Percentiles rank a stretch among this genome's conserved stretches.
These are phyloP conservation scores for Geophilus truncorum DNA, from an alignment of 2,888 invertebrate genomes.

Conservation along the genomic window DNA sequence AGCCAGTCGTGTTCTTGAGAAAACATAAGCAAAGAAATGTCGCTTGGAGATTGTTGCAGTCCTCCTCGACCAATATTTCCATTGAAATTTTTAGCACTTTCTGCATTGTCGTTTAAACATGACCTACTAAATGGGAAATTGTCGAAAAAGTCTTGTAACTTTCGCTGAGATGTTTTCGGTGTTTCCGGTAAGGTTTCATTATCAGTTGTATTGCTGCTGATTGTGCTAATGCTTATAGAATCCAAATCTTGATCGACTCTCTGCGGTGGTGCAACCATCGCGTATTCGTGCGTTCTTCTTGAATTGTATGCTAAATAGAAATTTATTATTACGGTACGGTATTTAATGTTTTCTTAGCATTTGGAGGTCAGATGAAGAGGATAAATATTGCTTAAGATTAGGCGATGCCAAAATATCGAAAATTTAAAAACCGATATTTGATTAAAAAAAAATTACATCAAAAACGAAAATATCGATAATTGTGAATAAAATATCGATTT, in stretches of 20 bases:
- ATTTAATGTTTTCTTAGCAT: too few relatives aligned
- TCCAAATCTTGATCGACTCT: background rate
- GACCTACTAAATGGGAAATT: background rate
- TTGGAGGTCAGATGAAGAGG: too few relatives aligned
- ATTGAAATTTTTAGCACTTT: background rate
- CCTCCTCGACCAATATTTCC: background rate
- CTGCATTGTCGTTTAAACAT: background rate
- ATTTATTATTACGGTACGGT: too few relatives aligned
- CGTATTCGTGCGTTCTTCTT: constrained; percentile 58
- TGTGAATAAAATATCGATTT: too few relatives aligned
- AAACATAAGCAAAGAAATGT: background rate
- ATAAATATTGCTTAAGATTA: too few relatives aligned
- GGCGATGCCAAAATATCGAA: too few relatives aligned
- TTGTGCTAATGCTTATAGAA: background rate
- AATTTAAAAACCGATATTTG: too few relatives aligned
- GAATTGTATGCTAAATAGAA: constrained; percentile 57
- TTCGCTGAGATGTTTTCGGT: background rate
- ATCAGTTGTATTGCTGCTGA: background rate
- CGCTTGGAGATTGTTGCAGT: background rate
- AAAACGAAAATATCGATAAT: too few relatives aligned
- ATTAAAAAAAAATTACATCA: too few relatives aligned
- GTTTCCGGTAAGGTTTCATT: constrained; percentile 6
- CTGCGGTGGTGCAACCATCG: constrained; percentile 48
- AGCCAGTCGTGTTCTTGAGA: constrained; percentile 38
- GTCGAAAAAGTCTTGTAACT: background rate